Evolutionary conservation across 1,140 invertebrate genomes (phyloP).

Genomic region (Caenorhabditis inopinata): DNA sequence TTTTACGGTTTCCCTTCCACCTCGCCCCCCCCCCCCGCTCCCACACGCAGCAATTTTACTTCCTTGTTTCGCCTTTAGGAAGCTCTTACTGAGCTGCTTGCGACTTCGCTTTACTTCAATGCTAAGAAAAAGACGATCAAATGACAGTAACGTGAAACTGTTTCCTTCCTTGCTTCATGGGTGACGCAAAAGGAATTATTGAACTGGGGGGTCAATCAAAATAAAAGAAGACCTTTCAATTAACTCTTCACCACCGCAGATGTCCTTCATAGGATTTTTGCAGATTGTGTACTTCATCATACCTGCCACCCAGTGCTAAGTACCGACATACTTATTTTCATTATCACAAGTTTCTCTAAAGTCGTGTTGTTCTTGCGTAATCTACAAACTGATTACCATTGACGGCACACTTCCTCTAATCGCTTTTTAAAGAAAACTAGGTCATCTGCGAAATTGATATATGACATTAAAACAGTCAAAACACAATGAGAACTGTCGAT

Average conservation of each 20-base stretch:
- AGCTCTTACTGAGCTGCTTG: slow-evolving; percentile 17
- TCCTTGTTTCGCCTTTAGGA: slow-evolving; percentile 18
- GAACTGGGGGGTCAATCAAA: slow-evolving; percentile 24
- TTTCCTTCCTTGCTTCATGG: not conserved
- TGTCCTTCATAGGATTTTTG: slow-evolving; percentile 17
- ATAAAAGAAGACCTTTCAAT: slow-evolving; percentile 21
- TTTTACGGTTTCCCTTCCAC: not conserved
- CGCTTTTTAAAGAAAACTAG: not conserved
- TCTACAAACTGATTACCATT: slow-evolving; percentile 31
- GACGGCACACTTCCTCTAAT: slow-evolving; percentile 22
- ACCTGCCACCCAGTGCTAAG: slow-evolving; percentile 23
- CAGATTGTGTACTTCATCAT: not conserved
- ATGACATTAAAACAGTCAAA: not conserved
- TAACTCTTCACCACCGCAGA: slow-evolving; percentile 9
- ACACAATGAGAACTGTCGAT: not conserved
- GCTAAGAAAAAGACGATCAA: slow-evolving; percentile 16
- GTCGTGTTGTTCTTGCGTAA: not conserved
- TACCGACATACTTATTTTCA: slow-evolving; percentile 15
- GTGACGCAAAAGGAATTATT: not conserved
- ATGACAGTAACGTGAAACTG: slow-evolving; percentile 30
- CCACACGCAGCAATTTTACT: slow-evolving; percentile 1
- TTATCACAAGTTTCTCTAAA: not conserved
- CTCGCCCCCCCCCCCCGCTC: too few relatives aligned
- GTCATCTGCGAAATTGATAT: not conserved
- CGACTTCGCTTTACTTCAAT: slow-evolving; percentile 2